Conservation (phyloP, 2,113 vertebrate species). For the Calyptommatus sinebrachiatus region DNA sequence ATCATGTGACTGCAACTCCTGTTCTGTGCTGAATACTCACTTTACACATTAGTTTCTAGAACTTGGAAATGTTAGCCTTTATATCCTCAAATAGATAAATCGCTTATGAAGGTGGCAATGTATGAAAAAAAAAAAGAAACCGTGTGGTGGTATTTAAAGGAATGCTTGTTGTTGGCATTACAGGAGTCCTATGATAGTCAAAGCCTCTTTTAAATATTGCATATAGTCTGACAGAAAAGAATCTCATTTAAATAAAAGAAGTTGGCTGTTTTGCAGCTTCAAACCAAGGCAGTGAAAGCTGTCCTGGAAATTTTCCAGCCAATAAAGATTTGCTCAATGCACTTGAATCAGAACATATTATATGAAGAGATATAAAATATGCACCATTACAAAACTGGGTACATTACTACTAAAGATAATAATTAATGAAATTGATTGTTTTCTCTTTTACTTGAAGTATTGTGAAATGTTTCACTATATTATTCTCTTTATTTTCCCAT, state of each 20-base stretch:
- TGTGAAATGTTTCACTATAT: not conserved
- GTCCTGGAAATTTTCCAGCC: slow-evolving; percentile 4
- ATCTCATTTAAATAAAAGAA: not conserved
- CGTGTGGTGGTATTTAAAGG: not conserved
- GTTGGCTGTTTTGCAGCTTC: not conserved
- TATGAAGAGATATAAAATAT: not conserved
- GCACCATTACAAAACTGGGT: not conserved
- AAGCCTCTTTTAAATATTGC: not conserved
- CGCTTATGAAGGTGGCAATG: not conserved
- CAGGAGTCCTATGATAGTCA: not conserved
- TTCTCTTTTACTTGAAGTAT: not conserved
- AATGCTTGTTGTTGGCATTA: not conserved
- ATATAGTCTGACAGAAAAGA: not conserved
- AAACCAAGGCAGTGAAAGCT: not conserved
- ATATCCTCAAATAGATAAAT: not conserved
- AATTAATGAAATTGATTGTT: not conserved
- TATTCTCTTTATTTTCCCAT: not conserved
- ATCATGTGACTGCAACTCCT: not conserved
- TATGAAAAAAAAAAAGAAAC: not conserved
- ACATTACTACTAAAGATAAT: not conserved
- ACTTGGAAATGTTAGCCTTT: not conserved
- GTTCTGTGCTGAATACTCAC: no score
- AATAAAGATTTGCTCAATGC: slow-evolving; percentile 4
- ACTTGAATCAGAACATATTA: slow-evolving; percentile 13
- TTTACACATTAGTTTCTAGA: no score